Evolutionary conservation across 2,888 invertebrate genomes (phyloP).

Genomic region (Achlya flavicornis): DNA sequence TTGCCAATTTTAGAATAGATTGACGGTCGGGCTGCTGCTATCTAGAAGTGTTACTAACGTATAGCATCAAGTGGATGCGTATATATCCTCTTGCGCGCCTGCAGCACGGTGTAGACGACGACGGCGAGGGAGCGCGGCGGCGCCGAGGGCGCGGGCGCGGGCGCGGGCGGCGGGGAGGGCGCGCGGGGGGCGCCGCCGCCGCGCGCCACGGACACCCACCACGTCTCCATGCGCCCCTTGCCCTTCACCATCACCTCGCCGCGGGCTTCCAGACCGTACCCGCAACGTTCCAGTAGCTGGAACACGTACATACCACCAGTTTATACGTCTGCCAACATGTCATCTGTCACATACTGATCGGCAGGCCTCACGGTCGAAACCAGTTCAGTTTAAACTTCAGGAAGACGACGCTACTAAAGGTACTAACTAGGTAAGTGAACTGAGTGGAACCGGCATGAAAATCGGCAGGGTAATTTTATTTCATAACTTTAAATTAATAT

Average conservation of each 20-base stretch:
- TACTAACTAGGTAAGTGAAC: no score
- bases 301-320: neutral
- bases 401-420: no score
- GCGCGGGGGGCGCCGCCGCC: conserved; percentile 86
- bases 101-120: conserved; percentile 94
- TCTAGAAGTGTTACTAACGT: conserved; percentile 49
- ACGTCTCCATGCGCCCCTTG: conserved; percentile 98
- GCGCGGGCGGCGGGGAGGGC: conserved; percentile 83
- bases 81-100: conserved; percentile 89
- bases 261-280: conserved; percentile 90
- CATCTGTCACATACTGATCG: no score
- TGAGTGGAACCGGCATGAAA: no score
- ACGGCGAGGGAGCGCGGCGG: conserved; percentile 91
- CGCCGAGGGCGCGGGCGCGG: conserved; percentile 87
- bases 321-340: no score
- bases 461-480: no score
- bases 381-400: no score
- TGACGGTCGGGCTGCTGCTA: no score
- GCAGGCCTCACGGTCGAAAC: no score
- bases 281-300: conserved; percentile 89
- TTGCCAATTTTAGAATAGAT: no score
- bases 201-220: conserved; percentile 90
- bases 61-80: conserved; percentile 59
- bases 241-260: conserved; percentile 96
- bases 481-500: no score